Evolutionary conservation across 23 tunicate genomes (phyloP).

Genomic region (Clavelina lepadiformis): DNA sequence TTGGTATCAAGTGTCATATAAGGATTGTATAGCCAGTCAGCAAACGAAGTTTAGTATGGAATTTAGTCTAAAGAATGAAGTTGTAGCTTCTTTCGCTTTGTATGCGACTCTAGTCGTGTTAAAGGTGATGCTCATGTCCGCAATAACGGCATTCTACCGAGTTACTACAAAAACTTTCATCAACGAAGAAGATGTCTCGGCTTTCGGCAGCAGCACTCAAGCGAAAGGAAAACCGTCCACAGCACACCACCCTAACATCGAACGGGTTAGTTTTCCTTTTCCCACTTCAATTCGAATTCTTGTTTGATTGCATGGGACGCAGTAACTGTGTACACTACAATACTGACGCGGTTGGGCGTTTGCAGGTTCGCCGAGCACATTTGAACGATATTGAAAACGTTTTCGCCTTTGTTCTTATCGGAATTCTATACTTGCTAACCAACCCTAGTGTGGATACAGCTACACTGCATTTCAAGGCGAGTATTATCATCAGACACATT

Average conservation of each 20-base stretch:
- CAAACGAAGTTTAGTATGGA: too few species aligned
- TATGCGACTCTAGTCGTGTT: not conserved
- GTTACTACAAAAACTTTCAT: conserved; percentile 10
- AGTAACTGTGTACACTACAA: too few species aligned
- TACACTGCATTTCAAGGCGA: conserved; percentile 6
- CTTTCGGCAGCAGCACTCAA: conserved; percentile 10
- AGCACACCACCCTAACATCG: not conserved
- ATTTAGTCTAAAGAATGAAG: conserved; percentile 8
- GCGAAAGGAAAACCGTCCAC: conserved; percentile 4
- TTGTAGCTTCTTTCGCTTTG: conserved; percentile 10
- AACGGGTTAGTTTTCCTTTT: conserved; percentile 16
- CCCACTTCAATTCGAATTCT: too few species aligned
- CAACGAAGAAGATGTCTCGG: conserved; percentile 8
- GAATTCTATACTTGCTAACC: not conserved
- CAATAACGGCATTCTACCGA: not conserved
- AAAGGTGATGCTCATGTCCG: conserved; percentile 14
- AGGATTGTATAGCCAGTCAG: too few species aligned
- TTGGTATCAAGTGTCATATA: too few species aligned
- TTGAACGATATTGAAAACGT: conserved; percentile 12
- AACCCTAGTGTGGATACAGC: conserved; percentile 9
- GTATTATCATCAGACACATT: not conserved
- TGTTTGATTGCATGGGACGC: too few species aligned
- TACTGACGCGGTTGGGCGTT: too few species aligned
- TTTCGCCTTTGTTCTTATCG: conserved; percentile 5
- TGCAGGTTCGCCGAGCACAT: conserved; percentile 12